These are phyloP conservation scores for Hoplodrina blanda DNA, from an alignment of 2,888 invertebrate species.

Conservation along the genomic window DNA sequence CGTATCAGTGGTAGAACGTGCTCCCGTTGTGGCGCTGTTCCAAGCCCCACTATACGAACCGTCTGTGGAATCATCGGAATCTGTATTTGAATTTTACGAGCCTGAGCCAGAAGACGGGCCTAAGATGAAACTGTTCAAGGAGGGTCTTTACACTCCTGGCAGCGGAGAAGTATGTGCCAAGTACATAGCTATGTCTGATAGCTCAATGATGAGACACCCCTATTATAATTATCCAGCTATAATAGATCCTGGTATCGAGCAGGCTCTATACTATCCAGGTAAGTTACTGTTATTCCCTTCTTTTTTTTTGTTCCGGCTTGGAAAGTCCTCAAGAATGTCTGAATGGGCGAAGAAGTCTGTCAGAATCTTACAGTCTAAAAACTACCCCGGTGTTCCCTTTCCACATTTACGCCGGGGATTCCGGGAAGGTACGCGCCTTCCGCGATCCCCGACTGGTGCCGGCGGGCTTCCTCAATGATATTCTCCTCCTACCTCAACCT, in stretches of 20 bases:
- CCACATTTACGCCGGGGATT: too few species aligned
- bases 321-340: too few species aligned
- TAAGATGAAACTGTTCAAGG: slow-evolving; percentile 64
- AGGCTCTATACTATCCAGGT: slow-evolving; percentile 69
- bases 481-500: too few species aligned
- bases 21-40: slow-evolving; percentile 23
- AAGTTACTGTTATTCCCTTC: not conserved
- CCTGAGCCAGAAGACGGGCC: slow-evolving; percentile 44
- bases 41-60: slow-evolving; percentile 28
- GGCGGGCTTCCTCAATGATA: too few species aligned
- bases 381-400: too few species aligned
- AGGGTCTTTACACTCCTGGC: slow-evolving; percentile 72
- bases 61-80: slow-evolving; percentile 63
- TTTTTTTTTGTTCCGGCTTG: too few species aligned
- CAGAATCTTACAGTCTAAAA: too few species aligned
- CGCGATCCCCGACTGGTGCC: too few species aligned
- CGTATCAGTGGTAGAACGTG: not conserved
- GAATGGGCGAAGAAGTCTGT: too few species aligned
- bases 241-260: slow-evolving; percentile 79
- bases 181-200: slow-evolving; percentile 73
- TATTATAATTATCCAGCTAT: slow-evolving; percentile 81
- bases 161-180: slow-evolving; percentile 75
- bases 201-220: slow-evolving; percentile 74
- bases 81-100: slow-evolving; percentile 61
- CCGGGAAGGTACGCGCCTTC: too few species aligned